These are phyloP conservation scores for Menura novaehollandiae DNA, from an alignment of 2,113 vertebrate genomes.

Conservation along the genomic window DNA sequence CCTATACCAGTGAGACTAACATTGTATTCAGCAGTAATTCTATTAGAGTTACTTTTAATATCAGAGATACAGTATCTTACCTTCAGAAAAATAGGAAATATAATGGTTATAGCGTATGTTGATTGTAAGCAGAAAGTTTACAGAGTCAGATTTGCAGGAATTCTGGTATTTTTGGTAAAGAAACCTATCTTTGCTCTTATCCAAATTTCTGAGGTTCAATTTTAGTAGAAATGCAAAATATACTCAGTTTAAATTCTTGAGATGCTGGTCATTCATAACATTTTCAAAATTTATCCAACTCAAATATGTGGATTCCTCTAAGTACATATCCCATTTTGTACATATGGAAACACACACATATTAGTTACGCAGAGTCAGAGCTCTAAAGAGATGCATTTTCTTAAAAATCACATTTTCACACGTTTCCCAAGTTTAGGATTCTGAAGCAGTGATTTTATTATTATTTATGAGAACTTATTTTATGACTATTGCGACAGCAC, in stretches of 20 bases:
- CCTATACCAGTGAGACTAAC: background rate
- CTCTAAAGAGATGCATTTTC: background rate
- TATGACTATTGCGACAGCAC: background rate
- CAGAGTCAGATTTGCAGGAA: background rate
- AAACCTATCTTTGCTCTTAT: background rate
- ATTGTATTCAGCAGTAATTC: background rate
- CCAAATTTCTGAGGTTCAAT: background rate
- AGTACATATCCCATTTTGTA: background rate
- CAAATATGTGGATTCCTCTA: background rate
- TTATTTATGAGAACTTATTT: background rate
- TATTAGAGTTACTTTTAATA: background rate
- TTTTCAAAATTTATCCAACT: background rate
- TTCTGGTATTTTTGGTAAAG: background rate
- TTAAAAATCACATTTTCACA: background rate
- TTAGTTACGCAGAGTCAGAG: background rate
- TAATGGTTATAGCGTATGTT: background rate
- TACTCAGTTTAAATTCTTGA: background rate
- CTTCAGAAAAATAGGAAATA: background rate
- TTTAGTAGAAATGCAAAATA: background rate
- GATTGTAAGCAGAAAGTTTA: background rate
- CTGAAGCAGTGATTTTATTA: background rate
- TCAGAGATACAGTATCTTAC: background rate
- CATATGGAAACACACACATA: background rate
- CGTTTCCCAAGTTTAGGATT: background rate
- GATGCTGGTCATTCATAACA: background rate